A percentile compares a stretch with the other conserved stretches of the same genome.
These are phyloP conservation scores for Wasmannia auropunctata DNA, from an alignment of 1,140 invertebrate species.

Conservation along the genomic window DNA sequence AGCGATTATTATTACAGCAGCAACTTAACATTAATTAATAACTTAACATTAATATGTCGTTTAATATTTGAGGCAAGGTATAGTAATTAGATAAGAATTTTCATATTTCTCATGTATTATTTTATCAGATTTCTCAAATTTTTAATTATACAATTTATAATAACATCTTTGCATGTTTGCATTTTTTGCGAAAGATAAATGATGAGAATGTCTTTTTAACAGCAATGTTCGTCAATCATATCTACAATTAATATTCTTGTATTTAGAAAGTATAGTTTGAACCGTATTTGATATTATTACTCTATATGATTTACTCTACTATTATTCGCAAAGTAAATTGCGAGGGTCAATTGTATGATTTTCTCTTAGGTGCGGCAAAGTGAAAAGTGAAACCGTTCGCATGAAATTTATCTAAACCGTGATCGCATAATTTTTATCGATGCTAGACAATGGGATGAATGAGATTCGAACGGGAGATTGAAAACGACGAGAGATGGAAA, in stretches of 20 bases:
- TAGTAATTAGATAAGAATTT: neutral
- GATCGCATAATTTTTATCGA: neutral
- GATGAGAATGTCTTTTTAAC: neutral
- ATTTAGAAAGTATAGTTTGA: conserved; percentile 15
- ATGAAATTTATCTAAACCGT: neutral
- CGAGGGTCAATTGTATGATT: neutral
- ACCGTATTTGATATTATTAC: neutral
- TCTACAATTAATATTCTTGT: neutral
- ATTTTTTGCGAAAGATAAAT: neutral
- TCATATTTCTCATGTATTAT: neutral
- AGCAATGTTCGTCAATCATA: neutral
- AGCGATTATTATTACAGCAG: conserved; percentile 8
- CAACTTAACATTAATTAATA: conserved; percentile 5
- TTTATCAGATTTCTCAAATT: neutral
- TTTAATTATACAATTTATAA: neutral
- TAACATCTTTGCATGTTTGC: neutral
- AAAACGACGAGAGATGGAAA: neutral
- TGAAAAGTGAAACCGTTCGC: neutral
- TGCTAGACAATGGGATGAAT: neutral
- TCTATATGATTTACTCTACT: neutral
- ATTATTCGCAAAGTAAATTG: neutral
- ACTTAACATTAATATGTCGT: conserved; percentile 1
- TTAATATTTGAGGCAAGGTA: neutral
- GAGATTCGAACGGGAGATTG: neutral
- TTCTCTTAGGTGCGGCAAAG: neutral